Evolutionary conservation across 1,140 invertebrate genomes (phyloP), one percentile per base, ranked within the genome.

Genomic region (Asobara japonica): DNA sequence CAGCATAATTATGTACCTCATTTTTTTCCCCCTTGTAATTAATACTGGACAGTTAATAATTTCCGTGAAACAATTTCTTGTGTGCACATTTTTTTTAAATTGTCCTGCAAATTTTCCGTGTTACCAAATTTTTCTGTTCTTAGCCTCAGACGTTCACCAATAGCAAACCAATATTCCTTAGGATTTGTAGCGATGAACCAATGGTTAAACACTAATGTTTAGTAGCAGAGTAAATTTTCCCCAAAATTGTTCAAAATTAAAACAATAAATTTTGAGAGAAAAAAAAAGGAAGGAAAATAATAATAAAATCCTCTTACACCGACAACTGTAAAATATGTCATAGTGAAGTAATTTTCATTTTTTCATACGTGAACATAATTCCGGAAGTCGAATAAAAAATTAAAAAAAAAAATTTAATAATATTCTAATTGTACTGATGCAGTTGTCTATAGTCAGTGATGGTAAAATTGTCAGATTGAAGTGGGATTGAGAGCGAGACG

Each of bases 241-340:
- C 76, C 78, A 82, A 71, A 70, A 76, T 80, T 73, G 70, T 67
- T 78, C 73, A 69, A 77, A 74, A 78, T 78, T 75, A 81, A 72
- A 84, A 84, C 75, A 41, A 82, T 76, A 76, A 79, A 78, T 77
- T 81, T 76, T 83, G 76, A 71, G 80, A 77, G 68, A 73, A 74
- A 79, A 80, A 78, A 75, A 80, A 76, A 79, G 81, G 76, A 78
- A 73, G n/a, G n/a, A 61, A 51, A 41, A 69, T 1, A 27, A 33
- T 65, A 60, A 60, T 65, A 75, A 41, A 56, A 74, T 45, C 71
- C 45, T 56, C 20, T 74, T 51, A 70, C 69, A 79, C 74, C 77
- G 71, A 77, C 80, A 78, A 77, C 79, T 83, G 77, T 83, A 82
- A 83, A 83, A 80, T 79, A 78, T 80, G 74, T 75, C 78, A 76